phyloP scores from a whole-genome alignment of 2,113 vertebrate genomes.

The Otus sunia region DNA sequence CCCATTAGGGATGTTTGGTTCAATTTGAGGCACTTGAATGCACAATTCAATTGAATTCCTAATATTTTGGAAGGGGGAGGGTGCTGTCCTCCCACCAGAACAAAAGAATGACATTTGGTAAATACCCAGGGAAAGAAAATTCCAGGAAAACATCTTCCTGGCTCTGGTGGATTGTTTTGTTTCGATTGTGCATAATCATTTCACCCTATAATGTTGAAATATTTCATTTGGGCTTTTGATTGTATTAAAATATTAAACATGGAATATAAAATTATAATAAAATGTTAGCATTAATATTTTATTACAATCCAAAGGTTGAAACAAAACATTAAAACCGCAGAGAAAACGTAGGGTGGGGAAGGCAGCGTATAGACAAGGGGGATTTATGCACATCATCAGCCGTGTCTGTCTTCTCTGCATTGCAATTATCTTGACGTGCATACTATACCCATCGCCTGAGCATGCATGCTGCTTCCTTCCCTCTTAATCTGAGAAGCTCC shows the following conservation, averaged over 20 bases:
- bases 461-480: background rate
- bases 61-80: background rate
- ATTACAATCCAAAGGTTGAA: conserved; percentile 19
- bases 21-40: background rate
- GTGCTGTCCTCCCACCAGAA: background rate
- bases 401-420: background rate
- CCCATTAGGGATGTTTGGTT: background rate
- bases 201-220: background rate
- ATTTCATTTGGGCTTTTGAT: conserved; percentile 43
- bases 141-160: background rate
- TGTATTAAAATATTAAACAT: conserved; percentile 50
- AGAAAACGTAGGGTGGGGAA: background rate
- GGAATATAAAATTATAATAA: conserved; percentile 41
- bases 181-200: background rate
- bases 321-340: conserved; percentile 28
- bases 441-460: background rate
- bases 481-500: background rate
- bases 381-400: background rate
- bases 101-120: background rate
- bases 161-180: background rate
- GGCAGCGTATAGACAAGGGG: background rate
- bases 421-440: background rate
- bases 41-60: background rate
- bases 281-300: conserved; percentile 39
- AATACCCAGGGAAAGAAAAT: background rate